Conservation (phyloP, 1,140 invertebrate genomes). For the Limonius californicus region DNA sequence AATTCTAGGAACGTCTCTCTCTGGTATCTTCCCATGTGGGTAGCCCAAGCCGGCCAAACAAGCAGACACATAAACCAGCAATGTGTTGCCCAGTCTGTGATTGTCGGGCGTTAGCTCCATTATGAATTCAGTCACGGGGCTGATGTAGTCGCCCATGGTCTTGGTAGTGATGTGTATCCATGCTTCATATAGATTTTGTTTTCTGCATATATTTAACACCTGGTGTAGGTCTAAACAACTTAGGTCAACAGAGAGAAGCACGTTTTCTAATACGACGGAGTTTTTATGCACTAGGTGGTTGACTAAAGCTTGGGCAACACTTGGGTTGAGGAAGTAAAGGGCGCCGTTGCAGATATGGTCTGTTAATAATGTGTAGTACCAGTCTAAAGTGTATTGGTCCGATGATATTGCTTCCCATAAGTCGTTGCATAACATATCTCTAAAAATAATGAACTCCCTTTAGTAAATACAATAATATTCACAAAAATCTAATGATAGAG, state of each 20-base stretch:
- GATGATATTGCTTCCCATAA: slow-evolving; percentile 48
- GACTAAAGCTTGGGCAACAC: slow-evolving; percentile 66
- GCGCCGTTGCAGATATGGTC: slow-evolving; percentile 50
- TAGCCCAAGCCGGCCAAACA: slow-evolving; percentile 90
- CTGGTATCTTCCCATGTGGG: slow-evolving; percentile 78
- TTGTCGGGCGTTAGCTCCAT: slow-evolving; percentile 51
- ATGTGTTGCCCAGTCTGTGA: slow-evolving; percentile 74
- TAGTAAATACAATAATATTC: background rate
- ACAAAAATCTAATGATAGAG: no score
- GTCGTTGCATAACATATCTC: slow-evolving; percentile 49
- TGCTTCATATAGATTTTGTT: slow-evolving; percentile 77
- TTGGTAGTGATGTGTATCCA: slow-evolving; percentile 86
- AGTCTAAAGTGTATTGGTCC: slow-evolving; percentile 42
- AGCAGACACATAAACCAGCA: slow-evolving; percentile 90
- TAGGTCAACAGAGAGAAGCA: slow-evolving; percentile 78
- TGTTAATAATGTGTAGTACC: slow-evolving; percentile 48
- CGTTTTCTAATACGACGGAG: slow-evolving; percentile 64
- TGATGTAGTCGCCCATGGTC: slow-evolving; percentile 78
- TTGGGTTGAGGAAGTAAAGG: slow-evolving; percentile 53
- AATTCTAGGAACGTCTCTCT: slow-evolving; percentile 64
- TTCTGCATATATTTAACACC: slow-evolving; percentile 73
- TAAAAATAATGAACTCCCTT: slow-evolving; percentile 26
- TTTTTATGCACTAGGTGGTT: slow-evolving; percentile 56
- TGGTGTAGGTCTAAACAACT: slow-evolving; percentile 87
- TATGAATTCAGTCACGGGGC: slow-evolving; percentile 76